phyloP scores from a whole-genome alignment of 2,113 vertebrate genomes.

The Zosterops lateralis region DNA sequence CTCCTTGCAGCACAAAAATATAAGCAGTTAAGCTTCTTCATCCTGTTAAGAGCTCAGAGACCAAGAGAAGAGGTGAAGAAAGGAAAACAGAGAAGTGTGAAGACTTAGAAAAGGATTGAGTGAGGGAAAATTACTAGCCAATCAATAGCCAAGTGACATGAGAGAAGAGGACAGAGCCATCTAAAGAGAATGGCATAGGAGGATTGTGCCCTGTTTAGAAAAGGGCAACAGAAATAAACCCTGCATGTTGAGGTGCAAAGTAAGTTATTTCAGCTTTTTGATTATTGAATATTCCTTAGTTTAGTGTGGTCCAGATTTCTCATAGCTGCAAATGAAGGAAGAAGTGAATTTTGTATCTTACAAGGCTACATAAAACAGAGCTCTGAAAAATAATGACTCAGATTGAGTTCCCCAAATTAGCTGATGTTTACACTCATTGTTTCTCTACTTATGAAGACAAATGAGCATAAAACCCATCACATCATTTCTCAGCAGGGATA shows the following conservation, averaged over 20 bases:
- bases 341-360: neutral
- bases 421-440: neutral
- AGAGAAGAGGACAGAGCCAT: neutral
- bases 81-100: neutral
- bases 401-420: neutral
- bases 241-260: neutral
- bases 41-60: neutral
- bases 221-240: neutral
- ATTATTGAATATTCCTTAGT: neutral
- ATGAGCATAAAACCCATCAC: neutral
- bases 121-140: neutral
- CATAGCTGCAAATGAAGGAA: neutral
- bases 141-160: neutral
- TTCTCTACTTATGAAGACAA: neutral
- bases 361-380: neutral
- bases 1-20: neutral
- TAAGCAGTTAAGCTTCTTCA: neutral
- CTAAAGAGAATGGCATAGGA: neutral
- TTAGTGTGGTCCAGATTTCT: neutral
- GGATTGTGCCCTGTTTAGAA: neutral
- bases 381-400: neutral
- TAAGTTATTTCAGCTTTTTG: neutral
- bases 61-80: neutral
- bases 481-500: neutral
- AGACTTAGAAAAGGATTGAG: neutral